Base-by-base conservation (phyloP, 2,113 vertebrate genomes). In the Heteronetta atricapilla region DNA sequence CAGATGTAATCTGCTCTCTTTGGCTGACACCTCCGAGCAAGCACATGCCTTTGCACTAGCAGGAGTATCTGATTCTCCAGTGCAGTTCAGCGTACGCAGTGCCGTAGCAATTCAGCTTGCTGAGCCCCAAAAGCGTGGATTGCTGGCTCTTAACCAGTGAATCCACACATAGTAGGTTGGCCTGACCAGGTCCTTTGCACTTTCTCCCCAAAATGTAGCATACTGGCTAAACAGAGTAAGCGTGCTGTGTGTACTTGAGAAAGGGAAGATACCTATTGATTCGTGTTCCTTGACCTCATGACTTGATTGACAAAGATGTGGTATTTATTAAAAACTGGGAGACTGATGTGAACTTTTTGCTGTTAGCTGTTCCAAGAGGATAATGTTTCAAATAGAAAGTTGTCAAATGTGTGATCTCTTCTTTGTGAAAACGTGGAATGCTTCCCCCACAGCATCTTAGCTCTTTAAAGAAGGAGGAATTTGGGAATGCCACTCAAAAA, bases 1-100 rank as follows among this genome's bases (percentile, higher is more conserved):
- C 86, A 94, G 96, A 88, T 94, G 93, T 90, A 84, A 95, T 94
- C 86, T 70, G 79, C 76, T 92, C 74, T 78, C 69, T 92, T 95
- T 93, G 90, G 92, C 92, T 88, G 67, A 83, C 40, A 46, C 77
- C 89, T 91, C 72, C 21, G n/a, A 33, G 55, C 1, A 4, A 90
- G 85, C 68, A 25, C 72, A 23, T 83, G 33, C 36, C 16, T 93
- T 92, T 88, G 82, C 63, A 52, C 79, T 15, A 72, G 78, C 53
- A 75, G 69, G 82, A 82, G 40, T 77, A 36, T 69, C 58, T 82
- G 58, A 21, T 93, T 74, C 85, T 91, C 46, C 26, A 28, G 17
- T 48, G 64, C 52, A 80, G 63, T 20, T 82, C 40, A 87, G 48
- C 53, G 34, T 69, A 18, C 0, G 3, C 33, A 15, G 10, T 29